Conservation (phyloP, 2,113 vertebrate species). For the Pteronura brasiliensis region DNA sequence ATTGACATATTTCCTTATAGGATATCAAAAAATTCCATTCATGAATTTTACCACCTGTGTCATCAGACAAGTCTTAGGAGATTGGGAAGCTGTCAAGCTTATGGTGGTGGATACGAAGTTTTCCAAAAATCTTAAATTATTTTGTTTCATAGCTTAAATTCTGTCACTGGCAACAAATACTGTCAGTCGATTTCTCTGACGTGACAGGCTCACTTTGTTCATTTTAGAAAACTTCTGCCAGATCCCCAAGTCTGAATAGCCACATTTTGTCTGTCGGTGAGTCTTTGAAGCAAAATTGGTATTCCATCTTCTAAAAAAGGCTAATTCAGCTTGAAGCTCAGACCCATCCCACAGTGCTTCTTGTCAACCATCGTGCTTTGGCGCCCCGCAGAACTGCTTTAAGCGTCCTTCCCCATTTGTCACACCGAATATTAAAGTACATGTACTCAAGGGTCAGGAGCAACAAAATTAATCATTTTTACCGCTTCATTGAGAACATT, state of each 20-base stretch:
- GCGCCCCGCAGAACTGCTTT: neutral
- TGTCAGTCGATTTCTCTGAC: constrained; percentile 28
- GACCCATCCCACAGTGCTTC: neutral
- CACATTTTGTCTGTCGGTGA: neutral
- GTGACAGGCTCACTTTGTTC: constrained; percentile 31
- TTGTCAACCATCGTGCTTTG: neutral
- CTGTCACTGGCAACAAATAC: constrained; percentile 33
- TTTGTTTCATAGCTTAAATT: constrained; percentile 20
- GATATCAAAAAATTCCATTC: neutral
- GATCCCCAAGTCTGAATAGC: neutral
- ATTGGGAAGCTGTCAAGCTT: neutral
- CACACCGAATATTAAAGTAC: neutral
- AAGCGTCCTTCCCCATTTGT: neutral
- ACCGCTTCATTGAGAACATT: neutral
- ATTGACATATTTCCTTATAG: neutral
- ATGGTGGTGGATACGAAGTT: neutral
- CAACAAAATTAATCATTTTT: neutral
- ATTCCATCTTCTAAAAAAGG: neutral
- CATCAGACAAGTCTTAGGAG: neutral
- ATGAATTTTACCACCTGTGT: neutral
- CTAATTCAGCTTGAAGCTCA: neutral
- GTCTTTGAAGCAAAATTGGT: constrained; percentile 11
- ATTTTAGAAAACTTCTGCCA: constrained; percentile 46
- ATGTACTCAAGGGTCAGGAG: neutral
- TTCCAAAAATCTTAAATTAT: neutral